Percentiles rank a stretch among this genome's conserved stretches.
Evolutionary conservation across 2,113 vertebrate species (phyloP).

Genomic region (Cavia porcellus): DNA sequence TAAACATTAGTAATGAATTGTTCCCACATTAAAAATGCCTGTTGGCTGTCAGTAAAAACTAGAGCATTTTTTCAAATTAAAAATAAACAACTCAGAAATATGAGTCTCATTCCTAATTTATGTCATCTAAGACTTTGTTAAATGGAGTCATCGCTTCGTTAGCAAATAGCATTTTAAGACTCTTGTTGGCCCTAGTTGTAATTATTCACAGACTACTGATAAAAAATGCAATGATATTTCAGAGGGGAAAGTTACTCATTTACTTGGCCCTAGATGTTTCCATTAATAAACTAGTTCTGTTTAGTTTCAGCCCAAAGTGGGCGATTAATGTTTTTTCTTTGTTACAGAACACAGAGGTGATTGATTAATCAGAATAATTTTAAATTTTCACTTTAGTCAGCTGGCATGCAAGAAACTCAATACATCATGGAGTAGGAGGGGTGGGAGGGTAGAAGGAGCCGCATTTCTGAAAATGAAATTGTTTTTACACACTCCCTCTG

Average conservation of each 20-base stretch:
- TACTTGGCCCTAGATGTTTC: not conserved
- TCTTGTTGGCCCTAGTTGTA: not conserved
- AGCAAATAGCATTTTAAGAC: constrained; percentile 61
- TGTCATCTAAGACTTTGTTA: constrained; percentile 34
- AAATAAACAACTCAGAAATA: constrained; percentile 4
- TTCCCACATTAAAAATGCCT: constrained; percentile 65
- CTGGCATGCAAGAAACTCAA: not conserved
- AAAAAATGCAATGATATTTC: constrained; percentile 43
- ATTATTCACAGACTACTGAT: constrained; percentile 54
- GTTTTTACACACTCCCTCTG: not conserved
- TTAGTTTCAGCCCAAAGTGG: constrained; percentile 23
- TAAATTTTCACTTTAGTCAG: constrained; percentile 25
- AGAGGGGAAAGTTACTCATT: constrained; percentile 55
- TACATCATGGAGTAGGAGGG: not conserved
- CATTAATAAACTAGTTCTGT: constrained; percentile 38
- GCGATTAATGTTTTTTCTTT: constrained; percentile 17
- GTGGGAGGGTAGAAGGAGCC: not conserved
- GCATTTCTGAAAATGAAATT: constrained; percentile 63
- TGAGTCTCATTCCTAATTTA: constrained; percentile 62
- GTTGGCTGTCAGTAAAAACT: constrained; percentile 56
- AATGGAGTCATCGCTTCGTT: constrained; percentile 48
- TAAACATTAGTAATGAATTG: constrained; percentile 78
- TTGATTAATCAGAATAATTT: constrained; percentile 11
- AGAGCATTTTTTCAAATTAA: constrained; percentile 33
- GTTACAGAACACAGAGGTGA: constrained; percentile 23